Evolutionary conservation across 2,113 vertebrate genomes (phyloP).

Genomic region (Ciconia maguari): DNA sequence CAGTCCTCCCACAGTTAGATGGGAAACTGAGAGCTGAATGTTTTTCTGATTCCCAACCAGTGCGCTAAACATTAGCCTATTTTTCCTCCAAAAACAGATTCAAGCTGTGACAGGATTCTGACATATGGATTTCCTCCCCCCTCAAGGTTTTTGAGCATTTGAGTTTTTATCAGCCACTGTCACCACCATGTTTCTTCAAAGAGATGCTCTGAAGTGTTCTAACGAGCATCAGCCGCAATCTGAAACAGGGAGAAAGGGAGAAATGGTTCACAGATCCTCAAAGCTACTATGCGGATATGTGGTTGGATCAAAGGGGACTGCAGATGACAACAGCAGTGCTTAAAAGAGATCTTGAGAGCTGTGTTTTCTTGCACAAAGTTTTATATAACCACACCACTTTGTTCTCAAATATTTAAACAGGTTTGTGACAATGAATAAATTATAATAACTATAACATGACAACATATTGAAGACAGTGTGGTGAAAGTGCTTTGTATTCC

Average conservation of each 20-base stretch:
- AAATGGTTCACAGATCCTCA: slow-evolving; percentile 51
- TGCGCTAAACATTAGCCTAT: background rate
- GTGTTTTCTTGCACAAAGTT: background rate
- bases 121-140: slow-evolving; percentile 33
- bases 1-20: background rate
- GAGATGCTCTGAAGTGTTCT: slow-evolving; percentile 21
- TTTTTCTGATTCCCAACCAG: background rate
- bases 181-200: slow-evolving; percentile 49
- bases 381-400: slow-evolving; percentile 46
- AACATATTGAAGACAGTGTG: slow-evolving; percentile 2
- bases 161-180: slow-evolving; percentile 40
- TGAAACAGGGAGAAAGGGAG: slow-evolving; percentile 43
- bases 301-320: slow-evolving; percentile 38
- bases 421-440: slow-evolving; percentile 45
- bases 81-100: slow-evolving; percentile 2
- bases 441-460: background rate
- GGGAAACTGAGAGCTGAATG: background rate
- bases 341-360: slow-evolving; percentile 32
- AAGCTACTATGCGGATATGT: slow-evolving; percentile 5
- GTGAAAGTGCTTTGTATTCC: slow-evolving; percentile 47
- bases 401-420: slow-evolving; percentile 50
- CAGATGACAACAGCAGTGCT: background rate
- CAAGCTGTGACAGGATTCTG: slow-evolving; percentile 36
- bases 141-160: slow-evolving; percentile 43
- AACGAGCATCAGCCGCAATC: slow-evolving; percentile 37